These are phyloP conservation scores for Sebastes matsubarae DNA, from an alignment of 2,797 vertebrate genomes.

Conservation along the genomic window DNA sequence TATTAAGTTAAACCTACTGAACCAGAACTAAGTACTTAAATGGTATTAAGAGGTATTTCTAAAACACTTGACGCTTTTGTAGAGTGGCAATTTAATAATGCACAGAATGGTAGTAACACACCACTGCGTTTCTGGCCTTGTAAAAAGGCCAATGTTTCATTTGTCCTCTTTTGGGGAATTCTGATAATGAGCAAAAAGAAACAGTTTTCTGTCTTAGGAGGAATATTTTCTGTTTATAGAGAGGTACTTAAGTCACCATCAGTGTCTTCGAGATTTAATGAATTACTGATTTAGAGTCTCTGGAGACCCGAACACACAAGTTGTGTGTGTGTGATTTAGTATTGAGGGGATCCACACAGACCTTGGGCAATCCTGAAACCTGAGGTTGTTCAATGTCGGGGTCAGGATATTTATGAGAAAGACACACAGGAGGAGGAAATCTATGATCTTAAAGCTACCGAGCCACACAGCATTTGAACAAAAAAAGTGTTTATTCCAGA, in stretches of 20 bases:
- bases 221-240: slow-evolving; percentile 33
- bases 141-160: background rate
- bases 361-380: slow-evolving; percentile 36
- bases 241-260: slow-evolving; percentile 20
- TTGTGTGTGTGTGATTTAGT: slow-evolving; percentile 44
- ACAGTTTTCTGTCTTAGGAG: background rate
- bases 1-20: background rate
- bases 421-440: background rate
- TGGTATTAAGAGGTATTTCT: background rate
- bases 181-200: background rate
- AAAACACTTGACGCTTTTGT: background rate
- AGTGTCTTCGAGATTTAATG: slow-evolving; percentile 43
- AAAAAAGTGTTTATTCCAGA: slow-evolving; percentile 78
- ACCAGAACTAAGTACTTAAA: slow-evolving; percentile 1
- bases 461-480: slow-evolving; percentile 49
- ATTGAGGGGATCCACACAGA: slow-evolving; percentile 21
- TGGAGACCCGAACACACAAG: slow-evolving; percentile 12
- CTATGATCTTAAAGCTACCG: slow-evolving; percentile 18
- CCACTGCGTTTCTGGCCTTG: background rate
- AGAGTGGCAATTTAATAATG: background rate
- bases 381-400: background rate
- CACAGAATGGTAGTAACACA: background rate
- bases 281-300: slow-evolving; percentile 39
- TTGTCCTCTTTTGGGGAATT: slow-evolving; percentile 5
- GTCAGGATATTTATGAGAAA: slow-evolving; percentile 30